Evolutionary conservation across 2,888 invertebrate genomes (phyloP).

Genomic region (Agriopis aurantiaria): DNA sequence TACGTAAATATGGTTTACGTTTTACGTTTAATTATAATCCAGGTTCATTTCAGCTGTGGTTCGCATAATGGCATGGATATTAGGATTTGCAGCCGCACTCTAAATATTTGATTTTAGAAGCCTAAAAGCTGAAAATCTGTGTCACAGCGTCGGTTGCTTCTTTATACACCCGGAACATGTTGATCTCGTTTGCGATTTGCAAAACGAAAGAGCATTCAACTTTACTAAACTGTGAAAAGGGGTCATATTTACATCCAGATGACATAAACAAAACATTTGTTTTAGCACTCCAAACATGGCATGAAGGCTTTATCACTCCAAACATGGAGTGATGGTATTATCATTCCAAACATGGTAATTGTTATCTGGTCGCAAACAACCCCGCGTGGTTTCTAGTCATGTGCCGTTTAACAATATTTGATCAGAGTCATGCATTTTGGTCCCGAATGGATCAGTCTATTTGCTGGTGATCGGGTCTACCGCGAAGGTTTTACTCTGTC

Average conservation of each 20-base stretch:
- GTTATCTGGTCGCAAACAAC: conserved; percentile 58
- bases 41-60: not conserved
- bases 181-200: not conserved
- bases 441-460: conserved; percentile 44
- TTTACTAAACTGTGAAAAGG: conserved; percentile 1
- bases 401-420: conserved; percentile 66
- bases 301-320: conserved; percentile 10
- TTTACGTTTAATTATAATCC: not conserved
- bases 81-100: too few species aligned
- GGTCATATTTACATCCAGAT: conserved; percentile 14
- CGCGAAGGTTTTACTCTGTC: conserved; percentile 26
- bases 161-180: too few species aligned
- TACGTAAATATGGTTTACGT: not conserved
- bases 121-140: too few species aligned
- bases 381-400: conserved; percentile 60
- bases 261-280: conserved; percentile 37
- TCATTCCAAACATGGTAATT: conserved; percentile 25
- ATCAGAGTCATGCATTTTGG: conserved; percentile 59
- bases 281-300: conserved; percentile 25
- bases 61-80: not conserved
- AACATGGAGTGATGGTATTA: conserved; percentile 21
- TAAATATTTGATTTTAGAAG: too few species aligned
- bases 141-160: too few species aligned
- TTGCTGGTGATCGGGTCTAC: conserved; percentile 43
- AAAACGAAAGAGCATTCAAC: conserved; percentile 11